Conservation (phyloP, 2,113 vertebrate species). For the Arizona elegans region DNA sequence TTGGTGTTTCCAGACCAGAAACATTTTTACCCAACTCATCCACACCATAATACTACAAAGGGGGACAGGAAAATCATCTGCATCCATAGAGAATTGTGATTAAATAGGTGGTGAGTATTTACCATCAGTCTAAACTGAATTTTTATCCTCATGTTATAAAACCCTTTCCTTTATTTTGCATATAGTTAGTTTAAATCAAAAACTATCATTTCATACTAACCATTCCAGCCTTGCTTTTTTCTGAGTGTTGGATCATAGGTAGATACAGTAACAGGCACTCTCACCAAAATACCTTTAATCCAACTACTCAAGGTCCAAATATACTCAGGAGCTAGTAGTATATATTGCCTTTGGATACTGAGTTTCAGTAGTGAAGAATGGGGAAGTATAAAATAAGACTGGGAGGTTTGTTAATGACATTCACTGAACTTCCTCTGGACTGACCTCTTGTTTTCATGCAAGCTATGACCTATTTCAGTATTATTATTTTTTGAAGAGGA, state of each 20-base stretch:
- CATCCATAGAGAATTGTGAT: not conserved
- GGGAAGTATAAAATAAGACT: not conserved
- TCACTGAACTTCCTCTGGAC: constrained; percentile 24
- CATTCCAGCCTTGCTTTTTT: not conserved
- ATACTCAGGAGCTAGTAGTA: not conserved
- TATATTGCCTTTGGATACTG: no score
- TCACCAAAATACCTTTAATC: not conserved
- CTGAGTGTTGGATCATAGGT: not conserved
- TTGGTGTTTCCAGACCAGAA: not conserved
- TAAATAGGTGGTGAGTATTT: not conserved
- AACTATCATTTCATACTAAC: not conserved
- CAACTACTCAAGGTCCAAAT: not conserved
- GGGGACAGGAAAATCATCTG: not conserved
- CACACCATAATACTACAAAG: not conserved
- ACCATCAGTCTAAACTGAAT: not conserved
- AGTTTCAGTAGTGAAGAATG: not conserved
- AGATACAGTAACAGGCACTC: not conserved
- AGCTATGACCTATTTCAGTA: constrained; percentile 60
- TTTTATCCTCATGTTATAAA: not conserved
- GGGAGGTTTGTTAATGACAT: constrained; percentile 20
- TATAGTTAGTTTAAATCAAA: not conserved
- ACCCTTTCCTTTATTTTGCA: not conserved
- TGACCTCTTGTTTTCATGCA: not conserved
- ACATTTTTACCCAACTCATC: not conserved
- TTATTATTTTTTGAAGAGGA: constrained; percentile 52